Base-by-base conservation (phyloP, 1,140 invertebrate genomes). In the Olivierus martensii region DNA sequence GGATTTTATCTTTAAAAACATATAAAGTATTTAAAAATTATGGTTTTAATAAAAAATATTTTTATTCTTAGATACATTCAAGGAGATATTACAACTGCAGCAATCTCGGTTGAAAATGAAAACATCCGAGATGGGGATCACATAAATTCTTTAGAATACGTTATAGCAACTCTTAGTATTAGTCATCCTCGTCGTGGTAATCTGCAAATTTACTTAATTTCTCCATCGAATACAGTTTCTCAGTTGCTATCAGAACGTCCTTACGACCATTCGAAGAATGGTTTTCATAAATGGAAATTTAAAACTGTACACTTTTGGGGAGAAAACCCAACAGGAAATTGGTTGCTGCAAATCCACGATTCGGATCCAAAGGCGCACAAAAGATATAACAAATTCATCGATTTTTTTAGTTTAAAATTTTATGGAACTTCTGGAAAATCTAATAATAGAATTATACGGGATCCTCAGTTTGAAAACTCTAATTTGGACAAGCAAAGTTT, bases 221-320 rank as follows among this genome's bases (percentile, higher is more conserved):
- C 83, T n/a, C 81, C 84, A 18, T 68, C 73, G 64, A 83, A 83
- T 42, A 89, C 82, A 0, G 69, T 61, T 54, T 76, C 82, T 1
- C 72, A 77, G 60, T 64, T 94, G 36, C 66, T 94, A 46, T 79
- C 76, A 52, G 67, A 75, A 9, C 71, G 90, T 58, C 82, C 86
- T 2, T 93, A 96, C 65, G 95, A 99, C 66, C 88, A 94, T 61
- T 92, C 98, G 68, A 77, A 80, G 52, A 79, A 84, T 69, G 92
- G 93, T 7, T 99, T 99, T 71, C 93, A 87, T 38, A 96, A 96
- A 70, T 99, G 95, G 95, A 95, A 95, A 2, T 99, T 99, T 70
- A 98, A 99, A 93, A 97, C 95, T 2, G 99, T 95, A 2, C 95
- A 99, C 65, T 96, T 91, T 1, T 99, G 95, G 95, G 94, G 93